A percentile compares a stretch with the other conserved stretches of the same genome.
These are phyloP conservation scores for Plagodis dolabraria DNA, from an alignment of 2,888 invertebrate genomes.

Conservation along the genomic window DNA sequence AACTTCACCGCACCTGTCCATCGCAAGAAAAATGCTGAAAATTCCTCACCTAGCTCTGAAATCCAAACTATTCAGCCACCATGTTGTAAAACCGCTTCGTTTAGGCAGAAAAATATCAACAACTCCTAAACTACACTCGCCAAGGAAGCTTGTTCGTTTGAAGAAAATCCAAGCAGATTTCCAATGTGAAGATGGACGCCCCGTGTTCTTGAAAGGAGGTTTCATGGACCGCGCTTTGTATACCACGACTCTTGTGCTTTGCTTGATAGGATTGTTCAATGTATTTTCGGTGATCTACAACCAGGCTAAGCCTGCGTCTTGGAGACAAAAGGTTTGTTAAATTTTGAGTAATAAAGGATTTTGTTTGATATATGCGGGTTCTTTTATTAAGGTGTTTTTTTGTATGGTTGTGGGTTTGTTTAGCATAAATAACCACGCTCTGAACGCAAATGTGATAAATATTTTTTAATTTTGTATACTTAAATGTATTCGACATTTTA, in stretches of 20 bases:
- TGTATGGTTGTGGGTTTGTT: too few species aligned
- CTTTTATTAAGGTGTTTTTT: too few species aligned
- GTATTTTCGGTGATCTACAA: constrained; percentile 42
- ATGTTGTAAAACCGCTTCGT: not conserved
- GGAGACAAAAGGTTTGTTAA: constrained; percentile 41
- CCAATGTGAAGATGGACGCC: constrained; percentile 53
- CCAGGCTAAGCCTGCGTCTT: constrained; percentile 51
- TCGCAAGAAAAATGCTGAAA: constrained; percentile 11
- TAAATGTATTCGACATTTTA: too few species aligned
- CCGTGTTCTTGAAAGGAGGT: constrained; percentile 49
- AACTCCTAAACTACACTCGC: constrained; percentile 3
- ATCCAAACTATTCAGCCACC: not conserved
- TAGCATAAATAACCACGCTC: too few species aligned
- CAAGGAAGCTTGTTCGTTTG: constrained; percentile 23
- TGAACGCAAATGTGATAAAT: too few species aligned
- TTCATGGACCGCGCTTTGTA: constrained; percentile 49
- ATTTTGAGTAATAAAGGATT: not conserved
- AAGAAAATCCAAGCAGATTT: constrained; percentile 51
- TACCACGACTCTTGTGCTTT: constrained; percentile 37
- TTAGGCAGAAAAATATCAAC: not conserved
- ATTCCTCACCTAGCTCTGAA: constrained; percentile 3
- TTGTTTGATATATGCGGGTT: too few species aligned
- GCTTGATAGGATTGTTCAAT: constrained; percentile 33
- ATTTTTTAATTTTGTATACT: too few species aligned
- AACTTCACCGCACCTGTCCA: too few species aligned